Conservation (phyloP, 2,113 vertebrate genomes). For the Cheirogaleus medius region DNA sequence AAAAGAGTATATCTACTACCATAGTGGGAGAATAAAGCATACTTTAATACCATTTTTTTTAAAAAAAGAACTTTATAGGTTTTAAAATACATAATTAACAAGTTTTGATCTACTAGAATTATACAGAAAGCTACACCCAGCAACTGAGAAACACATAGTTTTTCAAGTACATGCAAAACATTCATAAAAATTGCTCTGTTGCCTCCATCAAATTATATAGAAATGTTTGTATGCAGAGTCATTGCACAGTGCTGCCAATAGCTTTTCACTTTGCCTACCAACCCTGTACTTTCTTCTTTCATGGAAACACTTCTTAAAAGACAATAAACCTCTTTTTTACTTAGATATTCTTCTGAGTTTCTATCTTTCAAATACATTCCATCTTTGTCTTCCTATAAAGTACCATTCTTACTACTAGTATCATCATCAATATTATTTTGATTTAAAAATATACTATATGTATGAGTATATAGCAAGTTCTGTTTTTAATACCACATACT, state of each 20-base stretch:
- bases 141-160: background rate
- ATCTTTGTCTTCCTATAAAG: background rate
- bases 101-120: background rate
- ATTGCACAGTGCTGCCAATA: background rate
- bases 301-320: background rate
- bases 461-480: background rate
- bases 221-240: background rate
- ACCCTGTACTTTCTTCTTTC: background rate
- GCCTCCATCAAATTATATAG: background rate
- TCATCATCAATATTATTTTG: background rate
- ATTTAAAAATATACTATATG: background rate
- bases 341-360: background rate
- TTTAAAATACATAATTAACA: background rate
- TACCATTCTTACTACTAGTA: background rate
- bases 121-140: background rate
- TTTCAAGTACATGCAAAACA: background rate
- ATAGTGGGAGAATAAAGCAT: background rate
- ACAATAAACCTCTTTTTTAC: background rate
- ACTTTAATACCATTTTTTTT: background rate
- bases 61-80: background rate
- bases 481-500: conserved; percentile 48
- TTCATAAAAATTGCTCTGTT: background rate
- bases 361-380: background rate
- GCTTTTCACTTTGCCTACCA: background rate
- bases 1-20: background rate